Evolutionary conservation across 37 sponge, comb jelly and placozoan genomes (phyloP), one percentile per base, ranked within the genome.

Genomic region (Hexactinellida sp.): DNA sequence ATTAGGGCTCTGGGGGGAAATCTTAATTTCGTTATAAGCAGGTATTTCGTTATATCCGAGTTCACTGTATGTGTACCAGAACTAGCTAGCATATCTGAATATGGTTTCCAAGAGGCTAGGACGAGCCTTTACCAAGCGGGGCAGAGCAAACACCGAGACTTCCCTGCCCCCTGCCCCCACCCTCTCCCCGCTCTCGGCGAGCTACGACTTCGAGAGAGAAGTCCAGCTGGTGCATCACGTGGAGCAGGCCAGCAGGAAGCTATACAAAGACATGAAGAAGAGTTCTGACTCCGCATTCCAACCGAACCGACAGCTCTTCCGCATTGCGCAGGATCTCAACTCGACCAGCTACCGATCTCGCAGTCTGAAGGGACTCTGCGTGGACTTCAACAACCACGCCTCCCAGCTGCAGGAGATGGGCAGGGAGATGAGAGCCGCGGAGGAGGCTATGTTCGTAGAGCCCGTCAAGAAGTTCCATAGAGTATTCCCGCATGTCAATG

Each of bases 321-420:
- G 76, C 76, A 63, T 63, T 7, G 76, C 76, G 3, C 76, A 63
- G 5, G 76, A 63, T n/a, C 30, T 63, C 5, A 63, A 63, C 76
- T 32, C 76, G 34, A 63, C 76, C 25, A 63, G 76, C 76, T 63
- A 63, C 76, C 25, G 76, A 23, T 63, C 76, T n/a, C 21, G 76
- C 5, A n/a, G 76, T 28, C 76, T 63, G 76, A 63, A 63, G 34
- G 76, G 28, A 3, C 76, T 63, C 5, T 63, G 76, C 34, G 76
- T 63, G 34, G 76, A 63, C 28, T 63, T 63, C 76, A 63, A 63
- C 34, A 63, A 63, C 34, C 76, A 63, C 34, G 76, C 76, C 5
- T 63, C 76, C 13, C 76, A 63, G 76, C 34, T 63, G 76, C 76
- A 63, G 76, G 76, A 63, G 34, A 63, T 63, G 76, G 76, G 76